Percentiles rank a stretch among this genome's conserved stretches.
phyloP scores from a whole-genome alignment of 1,140 invertebrate species.

The Bicyclus anynana region DNA sequence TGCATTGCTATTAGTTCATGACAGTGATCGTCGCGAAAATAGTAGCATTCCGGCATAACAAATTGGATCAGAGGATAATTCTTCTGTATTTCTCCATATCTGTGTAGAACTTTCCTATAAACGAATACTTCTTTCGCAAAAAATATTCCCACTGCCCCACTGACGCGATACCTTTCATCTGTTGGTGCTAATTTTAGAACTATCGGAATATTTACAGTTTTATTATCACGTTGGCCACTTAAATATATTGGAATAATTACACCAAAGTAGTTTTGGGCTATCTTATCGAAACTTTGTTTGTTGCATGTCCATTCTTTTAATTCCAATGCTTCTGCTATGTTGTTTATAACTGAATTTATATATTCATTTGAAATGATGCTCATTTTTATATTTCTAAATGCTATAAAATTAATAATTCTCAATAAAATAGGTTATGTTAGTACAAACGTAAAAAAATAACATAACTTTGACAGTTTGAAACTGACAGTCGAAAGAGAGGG shows the following conservation, averaged over 20 bases:
- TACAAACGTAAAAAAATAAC: neutral
- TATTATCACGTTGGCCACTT: slow-evolving; percentile 26
- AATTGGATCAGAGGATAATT: slow-evolving; percentile 17
- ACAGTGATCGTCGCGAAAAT: slow-evolving; percentile 45
- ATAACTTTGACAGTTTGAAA: neutral
- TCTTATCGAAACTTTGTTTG: slow-evolving; percentile 40
- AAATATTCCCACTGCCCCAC: slow-evolving; percentile 57
- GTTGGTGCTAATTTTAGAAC: slow-evolving; percentile 62
- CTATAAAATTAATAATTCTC: neutral
- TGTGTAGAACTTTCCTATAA: slow-evolving; percentile 42
- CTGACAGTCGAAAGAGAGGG: neutral
- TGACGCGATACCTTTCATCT: slow-evolving; percentile 57
- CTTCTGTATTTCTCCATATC: slow-evolving; percentile 38
- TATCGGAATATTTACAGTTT: slow-evolving; percentile 33
- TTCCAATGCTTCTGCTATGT: slow-evolving; percentile 27
- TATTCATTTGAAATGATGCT: slow-evolving; percentile 21
- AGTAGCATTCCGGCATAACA: slow-evolving; percentile 52
- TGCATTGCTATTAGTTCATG: slow-evolving; percentile 56
- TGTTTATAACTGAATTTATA: slow-evolving; percentile 29
- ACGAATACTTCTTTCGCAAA: slow-evolving; percentile 59
- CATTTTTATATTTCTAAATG: slow-evolving; percentile 1
- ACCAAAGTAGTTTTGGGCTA: slow-evolving; percentile 66
- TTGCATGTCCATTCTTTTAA: slow-evolving; percentile 35
- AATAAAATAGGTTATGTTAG: neutral
- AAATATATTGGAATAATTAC: slow-evolving; percentile 49